Evolutionary conservation across 2,797 vertebrate species (phyloP).

Genomic region (Mycteria americana): DNA sequence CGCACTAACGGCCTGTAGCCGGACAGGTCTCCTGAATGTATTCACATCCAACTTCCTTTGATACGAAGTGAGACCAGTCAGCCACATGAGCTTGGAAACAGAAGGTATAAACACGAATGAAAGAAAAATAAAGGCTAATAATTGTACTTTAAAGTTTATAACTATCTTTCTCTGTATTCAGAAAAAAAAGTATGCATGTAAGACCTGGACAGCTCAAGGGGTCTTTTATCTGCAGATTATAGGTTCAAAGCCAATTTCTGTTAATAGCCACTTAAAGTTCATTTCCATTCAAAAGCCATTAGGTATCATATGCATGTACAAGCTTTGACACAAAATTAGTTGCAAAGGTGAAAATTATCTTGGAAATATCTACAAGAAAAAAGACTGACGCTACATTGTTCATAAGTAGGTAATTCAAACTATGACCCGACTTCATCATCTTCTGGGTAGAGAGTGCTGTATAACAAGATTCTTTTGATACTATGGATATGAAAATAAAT

Average conservation of each 20-base stretch:
- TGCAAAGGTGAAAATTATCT: slow-evolving; percentile 22
- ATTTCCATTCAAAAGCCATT: slow-evolving; percentile 21
- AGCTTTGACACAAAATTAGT: slow-evolving; percentile 19
- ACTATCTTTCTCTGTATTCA: not conserved
- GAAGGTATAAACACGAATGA: not conserved
- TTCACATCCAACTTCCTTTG: not conserved
- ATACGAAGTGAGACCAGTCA: not conserved
- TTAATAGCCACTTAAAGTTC: slow-evolving; percentile 28
- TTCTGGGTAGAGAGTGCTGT: not conserved
- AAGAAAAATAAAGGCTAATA: not conserved
- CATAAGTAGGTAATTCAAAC: not conserved
- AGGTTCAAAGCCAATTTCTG: slow-evolving; percentile 23
- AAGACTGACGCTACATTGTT: not conserved
- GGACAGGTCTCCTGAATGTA: not conserved
- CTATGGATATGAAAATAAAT: not conserved
- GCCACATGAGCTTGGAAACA: not conserved
- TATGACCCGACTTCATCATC: not conserved
- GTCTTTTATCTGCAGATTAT: not conserved
- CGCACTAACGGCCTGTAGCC: not conserved
- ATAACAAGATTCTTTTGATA: not conserved
- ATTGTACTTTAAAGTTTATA: not conserved
- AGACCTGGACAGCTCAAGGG: not conserved
- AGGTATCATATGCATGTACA: not conserved
- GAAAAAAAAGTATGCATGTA: not conserved
- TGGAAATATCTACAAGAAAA: not conserved